These are phyloP conservation scores for Nicator chloris DNA, from an alignment of 2,113 vertebrate species.

Conservation along the genomic window DNA sequence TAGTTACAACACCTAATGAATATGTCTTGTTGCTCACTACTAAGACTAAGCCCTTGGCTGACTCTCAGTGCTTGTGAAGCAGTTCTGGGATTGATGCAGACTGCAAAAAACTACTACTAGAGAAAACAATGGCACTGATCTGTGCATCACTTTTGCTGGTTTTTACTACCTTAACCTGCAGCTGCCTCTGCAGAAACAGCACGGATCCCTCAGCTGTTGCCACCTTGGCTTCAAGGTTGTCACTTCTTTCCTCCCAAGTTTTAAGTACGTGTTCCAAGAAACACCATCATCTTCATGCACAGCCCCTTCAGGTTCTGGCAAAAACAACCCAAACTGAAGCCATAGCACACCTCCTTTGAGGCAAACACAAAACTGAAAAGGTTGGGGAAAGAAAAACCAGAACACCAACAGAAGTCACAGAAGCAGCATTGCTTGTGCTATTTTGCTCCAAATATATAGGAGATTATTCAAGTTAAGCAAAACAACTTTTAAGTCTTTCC, in stretches of 20 bases:
- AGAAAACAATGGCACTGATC: background rate
- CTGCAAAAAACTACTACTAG: background rate
- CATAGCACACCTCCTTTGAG: background rate
- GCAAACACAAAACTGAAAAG: background rate
- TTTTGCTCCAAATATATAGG: background rate
- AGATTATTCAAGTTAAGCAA: background rate
- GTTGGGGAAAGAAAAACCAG: background rate
- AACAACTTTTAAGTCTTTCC: background rate
- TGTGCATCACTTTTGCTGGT: background rate
- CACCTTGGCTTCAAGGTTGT: background rate
- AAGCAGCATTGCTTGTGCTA: background rate
- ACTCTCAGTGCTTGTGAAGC: background rate
- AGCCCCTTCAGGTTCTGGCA: background rate
- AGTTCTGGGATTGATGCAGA: background rate
- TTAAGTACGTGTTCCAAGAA: background rate
- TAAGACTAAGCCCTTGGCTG: background rate
- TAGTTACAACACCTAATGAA: background rate
- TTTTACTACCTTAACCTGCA: background rate
- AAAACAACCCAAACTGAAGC: background rate
- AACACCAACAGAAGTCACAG: background rate
- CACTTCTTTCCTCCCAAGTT: background rate
- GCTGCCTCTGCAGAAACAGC: background rate
- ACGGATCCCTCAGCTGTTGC: background rate
- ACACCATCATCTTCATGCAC: background rate
- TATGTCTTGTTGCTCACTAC: background rate